Conservation (phyloP, 2,113 vertebrate species). For the Labeo rohita region DNA sequence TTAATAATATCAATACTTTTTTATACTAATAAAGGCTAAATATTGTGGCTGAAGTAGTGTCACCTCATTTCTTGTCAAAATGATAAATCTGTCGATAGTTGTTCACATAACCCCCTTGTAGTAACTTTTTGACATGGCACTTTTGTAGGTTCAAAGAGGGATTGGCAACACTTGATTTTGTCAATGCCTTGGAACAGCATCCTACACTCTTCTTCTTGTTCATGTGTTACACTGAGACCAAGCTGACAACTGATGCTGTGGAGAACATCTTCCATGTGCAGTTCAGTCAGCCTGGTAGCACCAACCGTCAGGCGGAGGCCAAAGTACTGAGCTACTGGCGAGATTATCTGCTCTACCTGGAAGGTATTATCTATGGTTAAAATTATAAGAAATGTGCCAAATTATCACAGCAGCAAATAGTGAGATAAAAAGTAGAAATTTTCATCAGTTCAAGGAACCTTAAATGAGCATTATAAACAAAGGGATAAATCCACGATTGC, state of each 20-base stretch:
- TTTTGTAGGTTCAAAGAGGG: constrained; percentile 19
- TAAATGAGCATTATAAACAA: no score
- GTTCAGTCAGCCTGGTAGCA: constrained; percentile 17
- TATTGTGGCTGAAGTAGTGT: no score
- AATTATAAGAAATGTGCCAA: background rate
- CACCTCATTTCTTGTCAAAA: no score
- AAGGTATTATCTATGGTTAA: background rate
- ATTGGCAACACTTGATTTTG: background rate
- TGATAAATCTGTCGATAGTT: no score
- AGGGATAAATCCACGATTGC: no score
- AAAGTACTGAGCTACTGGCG: background rate
- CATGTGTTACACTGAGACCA: constrained; percentile 25
- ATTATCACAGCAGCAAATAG: background rate
- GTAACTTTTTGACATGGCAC: background rate
- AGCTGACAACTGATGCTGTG: constrained; percentile 30
- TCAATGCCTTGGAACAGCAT: constrained; percentile 24
- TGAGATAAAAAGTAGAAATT: background rate
- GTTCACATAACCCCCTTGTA: no score
- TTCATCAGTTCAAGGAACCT: no score
- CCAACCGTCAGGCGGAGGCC: background rate
- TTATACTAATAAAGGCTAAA: no score
- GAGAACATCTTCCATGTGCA: constrained; percentile 26
- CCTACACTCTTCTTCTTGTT: constrained; percentile 11
- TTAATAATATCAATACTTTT: no score
- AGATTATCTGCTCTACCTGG: background rate